Conservation (phyloP, 1,140 invertebrate genomes). For the Drosophila virilis region DNA sequence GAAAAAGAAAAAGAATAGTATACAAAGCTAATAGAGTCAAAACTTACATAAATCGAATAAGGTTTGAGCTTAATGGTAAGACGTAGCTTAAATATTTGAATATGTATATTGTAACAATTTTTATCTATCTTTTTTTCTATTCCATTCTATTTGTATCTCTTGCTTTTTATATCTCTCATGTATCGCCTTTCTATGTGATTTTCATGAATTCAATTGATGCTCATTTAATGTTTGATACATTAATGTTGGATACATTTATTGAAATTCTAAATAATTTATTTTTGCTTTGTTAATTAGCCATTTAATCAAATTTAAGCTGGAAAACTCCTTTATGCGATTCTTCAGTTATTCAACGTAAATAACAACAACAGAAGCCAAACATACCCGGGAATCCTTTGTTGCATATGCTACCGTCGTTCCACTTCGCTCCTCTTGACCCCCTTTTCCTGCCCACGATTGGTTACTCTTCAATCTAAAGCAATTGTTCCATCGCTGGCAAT, state of each 20-base stretch:
- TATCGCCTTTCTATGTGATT: too few species aligned
- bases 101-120: too few species aligned
- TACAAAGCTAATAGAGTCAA: constrained; percentile 36
- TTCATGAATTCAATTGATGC: too few species aligned
- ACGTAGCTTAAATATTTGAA: too few species aligned
- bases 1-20: background rate
- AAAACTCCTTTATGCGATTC: background rate
- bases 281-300: background rate
- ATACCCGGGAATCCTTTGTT: constrained; percentile 33
- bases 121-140: too few species aligned
- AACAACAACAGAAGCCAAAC: constrained; percentile 2
- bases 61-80: background rate
- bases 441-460: background rate
- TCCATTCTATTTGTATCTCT: too few species aligned
- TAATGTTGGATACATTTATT: too few species aligned
- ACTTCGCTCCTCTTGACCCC: background rate
- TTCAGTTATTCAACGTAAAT: constrained; percentile 4
- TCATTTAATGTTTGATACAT: too few species aligned
- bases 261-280: constrained; percentile 17
- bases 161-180: too few species aligned
- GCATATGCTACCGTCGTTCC: constrained; percentile 17
- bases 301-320: constrained; percentile 14
- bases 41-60: constrained; percentile 16
- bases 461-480: constrained; percentile 51
- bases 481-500: constrained; percentile 48